Conservation (phyloP, 1,140 invertebrate genomes). For the Mercenaria mercenaria region DNA sequence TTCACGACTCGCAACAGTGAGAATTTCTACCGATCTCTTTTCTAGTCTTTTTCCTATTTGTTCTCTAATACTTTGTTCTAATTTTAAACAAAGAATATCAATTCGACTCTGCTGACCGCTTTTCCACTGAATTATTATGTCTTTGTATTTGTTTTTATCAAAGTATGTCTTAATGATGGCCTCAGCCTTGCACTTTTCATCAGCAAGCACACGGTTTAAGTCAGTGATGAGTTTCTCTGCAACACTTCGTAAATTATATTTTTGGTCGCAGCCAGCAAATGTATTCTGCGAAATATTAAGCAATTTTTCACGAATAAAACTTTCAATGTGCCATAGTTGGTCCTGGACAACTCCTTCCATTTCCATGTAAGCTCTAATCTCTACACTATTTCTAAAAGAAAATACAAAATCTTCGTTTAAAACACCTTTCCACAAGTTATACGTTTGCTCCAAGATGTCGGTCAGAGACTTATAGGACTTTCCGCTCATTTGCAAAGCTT, state of each 20-base stretch:
- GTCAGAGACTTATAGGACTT: background rate
- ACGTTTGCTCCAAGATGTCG: background rate
- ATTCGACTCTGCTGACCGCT: too few species aligned
- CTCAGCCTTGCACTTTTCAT: background rate
- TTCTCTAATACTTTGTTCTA: background rate
- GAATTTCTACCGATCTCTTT: background rate
- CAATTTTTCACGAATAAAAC: background rate
- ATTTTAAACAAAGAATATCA: background rate
- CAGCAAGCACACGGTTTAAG: background rate
- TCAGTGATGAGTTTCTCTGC: background rate
- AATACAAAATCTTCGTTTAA: too few species aligned
- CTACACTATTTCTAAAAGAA: background rate
- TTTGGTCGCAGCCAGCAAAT: background rate
- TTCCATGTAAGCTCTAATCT: background rate
- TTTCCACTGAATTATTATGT: conserved; percentile 7
- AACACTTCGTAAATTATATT: background rate
- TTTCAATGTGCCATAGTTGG: background rate
- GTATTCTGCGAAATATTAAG: background rate
- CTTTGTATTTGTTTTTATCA: background rate
- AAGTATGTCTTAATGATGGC: background rate
- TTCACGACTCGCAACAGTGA: background rate
- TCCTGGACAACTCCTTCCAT: background rate
- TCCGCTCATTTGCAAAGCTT: background rate
- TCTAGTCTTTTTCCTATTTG: background rate
- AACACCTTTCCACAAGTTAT: conserved; percentile 1